Base-by-base conservation (phyloP, 2,113 vertebrate genomes). In the Psophia crepitans region DNA sequence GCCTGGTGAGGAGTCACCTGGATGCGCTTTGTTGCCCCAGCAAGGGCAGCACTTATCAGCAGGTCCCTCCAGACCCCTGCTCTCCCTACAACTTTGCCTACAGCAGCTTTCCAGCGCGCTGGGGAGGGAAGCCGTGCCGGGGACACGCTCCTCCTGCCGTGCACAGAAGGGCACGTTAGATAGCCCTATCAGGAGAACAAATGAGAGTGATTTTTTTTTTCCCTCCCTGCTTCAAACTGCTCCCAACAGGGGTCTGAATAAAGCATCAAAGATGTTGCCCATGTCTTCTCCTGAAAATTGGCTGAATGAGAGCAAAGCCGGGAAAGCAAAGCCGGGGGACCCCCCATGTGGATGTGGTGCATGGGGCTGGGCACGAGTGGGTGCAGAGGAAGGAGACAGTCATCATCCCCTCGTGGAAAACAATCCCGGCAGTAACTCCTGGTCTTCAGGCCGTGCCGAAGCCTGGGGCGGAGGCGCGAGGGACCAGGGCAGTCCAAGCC, bases 361-460 rank as follows among this genome's bases (percentile, higher is more conserved):
- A 3, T 0, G 0, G 48, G 23, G 44, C 54, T 41, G 76, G 49
- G 24, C 33, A 14, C 1, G 6, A 44, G 26, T 5, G 22, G 54
- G 5, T 8, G 19, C 3, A 6, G 58, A 79, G 19, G 58, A 80
- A 44, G 23, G 35, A 78, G 56, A 12, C 0, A 0, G 6, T 35
- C 78, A 43, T 37, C 39, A 26, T 58, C 33, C 12, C 49, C 30
- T 48, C 1, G 1, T 32, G 84, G 81, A 43, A 71, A 92, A 57
- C 32, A 69, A 7, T 16, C 61, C 48, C 0, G 0, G 58, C 65
- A 93, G 28, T 39, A 24, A 41, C 46, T 87, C 10, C 63, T 89
- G 54, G 9, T 54, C 73, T 27, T 12, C 58, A 61, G 75, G 44
- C 35, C n/a, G 35, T 8, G 9, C 61, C 9, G 9, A n/a, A 33